Conservation (phyloP, 2,888 invertebrate species). For the Drosophila histrio region DNA sequence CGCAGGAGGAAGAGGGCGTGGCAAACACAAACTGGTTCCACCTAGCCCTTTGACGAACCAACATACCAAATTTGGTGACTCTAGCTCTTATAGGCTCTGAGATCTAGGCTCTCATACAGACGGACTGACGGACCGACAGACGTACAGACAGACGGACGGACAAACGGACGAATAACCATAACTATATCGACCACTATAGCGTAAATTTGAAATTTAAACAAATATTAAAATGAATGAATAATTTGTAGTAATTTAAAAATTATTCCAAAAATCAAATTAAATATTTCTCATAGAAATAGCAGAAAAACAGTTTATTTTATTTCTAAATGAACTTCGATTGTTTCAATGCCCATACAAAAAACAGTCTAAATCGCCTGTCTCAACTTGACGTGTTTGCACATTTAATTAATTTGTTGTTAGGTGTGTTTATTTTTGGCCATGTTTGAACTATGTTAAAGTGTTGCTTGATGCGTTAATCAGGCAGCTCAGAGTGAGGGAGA, state of each 20-base stretch:
- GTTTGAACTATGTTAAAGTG: slow-evolving; percentile 41
- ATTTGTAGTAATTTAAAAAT: neutral
- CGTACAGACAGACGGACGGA: too few species aligned
- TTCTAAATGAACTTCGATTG: neutral
- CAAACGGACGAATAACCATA: too few species aligned
- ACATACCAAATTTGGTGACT: too few species aligned
- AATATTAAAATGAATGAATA: neutral
- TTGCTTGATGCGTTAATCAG: slow-evolving; percentile 43
- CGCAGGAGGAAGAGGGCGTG: too few species aligned
- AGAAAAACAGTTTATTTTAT: neutral
- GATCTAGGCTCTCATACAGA: too few species aligned
- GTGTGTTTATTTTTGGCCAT: slow-evolving; percentile 35
- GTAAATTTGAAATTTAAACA: neutral
- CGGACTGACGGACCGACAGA: too few species aligned
- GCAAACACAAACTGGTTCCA: too few species aligned
- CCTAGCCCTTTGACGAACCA: too few species aligned
- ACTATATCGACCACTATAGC: too few species aligned
- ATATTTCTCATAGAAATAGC: neutral
- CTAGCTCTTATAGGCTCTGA: too few species aligned
- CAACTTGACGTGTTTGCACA: slow-evolving; percentile 38
- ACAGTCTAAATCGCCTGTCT: slow-evolving; percentile 1
- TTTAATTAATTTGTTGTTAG: slow-evolving; percentile 52
- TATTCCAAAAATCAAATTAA: neutral
- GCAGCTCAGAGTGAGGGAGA: slow-evolving; percentile 1
- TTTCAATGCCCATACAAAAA: neutral